Evolutionary conservation across 2,797 vertebrate species (phyloP).

Genomic region (Gobio occitaniae): DNA sequence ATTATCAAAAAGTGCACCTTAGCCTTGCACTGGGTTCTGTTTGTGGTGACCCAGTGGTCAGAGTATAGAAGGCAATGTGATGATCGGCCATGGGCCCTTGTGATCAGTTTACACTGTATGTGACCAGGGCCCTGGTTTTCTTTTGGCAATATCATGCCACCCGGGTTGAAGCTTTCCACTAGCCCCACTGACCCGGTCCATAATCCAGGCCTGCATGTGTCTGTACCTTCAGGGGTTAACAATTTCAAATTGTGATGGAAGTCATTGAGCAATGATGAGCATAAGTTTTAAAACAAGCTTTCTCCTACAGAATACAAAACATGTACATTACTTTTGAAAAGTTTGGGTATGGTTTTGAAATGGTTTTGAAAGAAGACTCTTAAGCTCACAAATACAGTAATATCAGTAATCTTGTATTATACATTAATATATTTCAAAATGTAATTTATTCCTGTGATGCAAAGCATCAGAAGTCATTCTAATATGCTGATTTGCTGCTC

Average conservation of each 20-base stretch:
- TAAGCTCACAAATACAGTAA: not conserved
- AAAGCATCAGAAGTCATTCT: not conserved
- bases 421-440: not conserved
- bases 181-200: not conserved
- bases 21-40: not conserved
- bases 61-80: not conserved
- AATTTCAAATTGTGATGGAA: not conserved
- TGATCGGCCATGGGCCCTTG: not conserved
- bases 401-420: not conserved
- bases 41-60: slow-evolving; percentile 6
- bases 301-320: not conserved
- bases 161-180: not conserved
- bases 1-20: not conserved
- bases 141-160: not conserved
- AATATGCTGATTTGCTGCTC: too few relatives aligned
- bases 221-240: not conserved
- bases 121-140: not conserved
- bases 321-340: not conserved
- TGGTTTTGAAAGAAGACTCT: not conserved
- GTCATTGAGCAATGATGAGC: not conserved
- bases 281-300: not conserved
- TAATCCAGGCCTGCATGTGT: not conserved
- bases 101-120: not conserved
- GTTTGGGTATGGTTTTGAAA: not conserved
- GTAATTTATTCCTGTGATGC: not conserved